Base-by-base conservation (phyloP, 2,888 invertebrate species). In the Parnassius glacialis region DNA sequence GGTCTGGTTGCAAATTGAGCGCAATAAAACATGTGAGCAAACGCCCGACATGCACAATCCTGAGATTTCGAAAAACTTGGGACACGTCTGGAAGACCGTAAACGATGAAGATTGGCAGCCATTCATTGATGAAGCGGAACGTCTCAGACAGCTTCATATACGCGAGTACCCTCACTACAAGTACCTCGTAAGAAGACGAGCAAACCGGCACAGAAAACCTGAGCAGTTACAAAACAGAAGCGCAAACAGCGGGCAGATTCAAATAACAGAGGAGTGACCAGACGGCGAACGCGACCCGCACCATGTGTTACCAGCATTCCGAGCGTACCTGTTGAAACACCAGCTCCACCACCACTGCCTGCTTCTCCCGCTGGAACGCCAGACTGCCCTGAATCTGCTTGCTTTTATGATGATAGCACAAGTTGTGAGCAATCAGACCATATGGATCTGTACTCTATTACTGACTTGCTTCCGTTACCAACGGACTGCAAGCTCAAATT, bases 41-140 rank as follows among this genome's bases (percentile, higher is more conserved):
- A 97, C 97, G 59, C 99, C 99, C 1, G 99, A 99, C 81, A 96
- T 98, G 95, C 99, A 99, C 92, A 99, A 99, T 89, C 99, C 99
- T n/a, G 98, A 99, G 90, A 99, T 99, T 82, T 97, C 97, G 62
- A 99, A 99, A 84, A 94, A 96, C 74, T 91, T 98, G 64, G 98
- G 98, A 58, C 94, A 94, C 70, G 94, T 95, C 62, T 98, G 98
- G 98, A 97, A 97, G 84, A 93, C 94, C 65, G 91, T 98, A 68
- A 93, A 94, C 70, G 96, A 96, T 66, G 96, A 96, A 50, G 95
- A 96, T 77, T 94, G 96, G 66, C 90, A 91, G 79, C 98, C 98
- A 9, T 98, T 96, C 86, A 96, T 98, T 74, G 96, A 96, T 69
- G 98, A 98, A 83, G 98, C 98, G 0, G 98, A 99, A 84, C 93